phyloP scores from a whole-genome alignment of 2,113 vertebrate genomes.

The Indri indri region DNA sequence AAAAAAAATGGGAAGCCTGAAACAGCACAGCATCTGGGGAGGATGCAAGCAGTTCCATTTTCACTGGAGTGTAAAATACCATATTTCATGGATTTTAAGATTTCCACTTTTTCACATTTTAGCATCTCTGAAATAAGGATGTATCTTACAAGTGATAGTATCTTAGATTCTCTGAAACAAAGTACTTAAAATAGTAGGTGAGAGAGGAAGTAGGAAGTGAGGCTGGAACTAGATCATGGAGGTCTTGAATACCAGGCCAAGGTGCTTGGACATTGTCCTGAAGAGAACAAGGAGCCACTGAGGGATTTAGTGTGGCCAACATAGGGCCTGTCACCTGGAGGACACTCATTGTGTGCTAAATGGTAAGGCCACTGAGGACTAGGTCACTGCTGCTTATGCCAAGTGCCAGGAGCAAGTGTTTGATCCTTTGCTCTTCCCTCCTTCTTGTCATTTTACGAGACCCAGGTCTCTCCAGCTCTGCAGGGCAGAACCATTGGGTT shows the following conservation, averaged over 20 bases:
- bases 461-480: background rate
- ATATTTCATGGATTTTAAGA: slow-evolving; percentile 1
- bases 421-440: background rate
- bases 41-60: slow-evolving; percentile 15
- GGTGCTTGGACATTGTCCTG: background rate
- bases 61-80: background rate
- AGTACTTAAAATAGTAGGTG: background rate
- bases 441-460: background rate
- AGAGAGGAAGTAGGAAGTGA: background rate
- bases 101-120: background rate
- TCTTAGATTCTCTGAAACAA: slow-evolving; percentile 15
- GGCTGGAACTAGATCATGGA: background rate
- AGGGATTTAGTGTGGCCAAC: background rate
- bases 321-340: background rate
- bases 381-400: background rate
- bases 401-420: background rate
- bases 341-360: background rate
- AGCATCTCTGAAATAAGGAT: background rate
- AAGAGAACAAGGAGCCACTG: background rate
- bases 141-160: background rate
- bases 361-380: background rate
- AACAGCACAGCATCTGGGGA: background rate
- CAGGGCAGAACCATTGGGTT: background rate
- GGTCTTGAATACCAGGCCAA: background rate
- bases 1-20: background rate